These are phyloP conservation scores for Nemapogon koenigi DNA, from an alignment of 2,888 invertebrate species.

Conservation along the genomic window DNA sequence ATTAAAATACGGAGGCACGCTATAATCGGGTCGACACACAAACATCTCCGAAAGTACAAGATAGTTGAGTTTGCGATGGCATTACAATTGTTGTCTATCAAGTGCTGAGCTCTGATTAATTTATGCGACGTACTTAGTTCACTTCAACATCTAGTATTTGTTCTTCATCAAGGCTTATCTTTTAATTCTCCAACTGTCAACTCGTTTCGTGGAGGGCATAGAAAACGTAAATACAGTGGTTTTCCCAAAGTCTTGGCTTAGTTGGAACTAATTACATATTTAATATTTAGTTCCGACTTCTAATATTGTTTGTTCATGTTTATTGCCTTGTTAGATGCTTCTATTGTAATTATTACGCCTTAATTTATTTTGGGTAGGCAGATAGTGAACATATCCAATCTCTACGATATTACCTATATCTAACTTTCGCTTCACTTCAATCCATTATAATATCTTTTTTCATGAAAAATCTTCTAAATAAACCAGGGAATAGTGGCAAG, in stretches of 20 bases:
- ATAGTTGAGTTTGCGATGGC: slow-evolving; percentile 51
- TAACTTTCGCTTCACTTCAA: too few relatives aligned
- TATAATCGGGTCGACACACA: slow-evolving; percentile 34
- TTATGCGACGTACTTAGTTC: slow-evolving; percentile 44
- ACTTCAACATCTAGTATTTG: slow-evolving; percentile 45
- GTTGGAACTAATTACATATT: neutral
- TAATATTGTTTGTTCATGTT: too few relatives aligned
- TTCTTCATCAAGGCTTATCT: slow-evolving; percentile 53
- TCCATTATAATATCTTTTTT: too few relatives aligned
- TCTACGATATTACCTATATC: too few relatives aligned
- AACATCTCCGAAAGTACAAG: slow-evolving; percentile 32
- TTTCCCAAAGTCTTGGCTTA: slow-evolving; percentile 22
- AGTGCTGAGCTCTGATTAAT: slow-evolving; percentile 47
- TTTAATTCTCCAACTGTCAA: slow-evolving; percentile 61
- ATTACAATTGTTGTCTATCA: slow-evolving; percentile 54
- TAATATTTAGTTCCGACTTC: too few relatives aligned
- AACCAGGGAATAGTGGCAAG: too few relatives aligned
- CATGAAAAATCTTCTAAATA: too few relatives aligned
- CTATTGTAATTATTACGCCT: too few relatives aligned
- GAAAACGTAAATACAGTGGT: slow-evolving; percentile 18
- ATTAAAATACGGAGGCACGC: slow-evolving; percentile 33
- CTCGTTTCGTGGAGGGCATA: slow-evolving; percentile 16
- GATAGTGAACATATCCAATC: too few relatives aligned
- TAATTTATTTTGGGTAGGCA: too few relatives aligned
- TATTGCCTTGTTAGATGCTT: too few relatives aligned